Percentiles rank a stretch among this genome's conserved stretches.
Evolutionary conservation across 30 jellyfish, hydroid and myxozoan species (phyloP).

Genomic region (Hydractinia symbiolongicarpus): DNA sequence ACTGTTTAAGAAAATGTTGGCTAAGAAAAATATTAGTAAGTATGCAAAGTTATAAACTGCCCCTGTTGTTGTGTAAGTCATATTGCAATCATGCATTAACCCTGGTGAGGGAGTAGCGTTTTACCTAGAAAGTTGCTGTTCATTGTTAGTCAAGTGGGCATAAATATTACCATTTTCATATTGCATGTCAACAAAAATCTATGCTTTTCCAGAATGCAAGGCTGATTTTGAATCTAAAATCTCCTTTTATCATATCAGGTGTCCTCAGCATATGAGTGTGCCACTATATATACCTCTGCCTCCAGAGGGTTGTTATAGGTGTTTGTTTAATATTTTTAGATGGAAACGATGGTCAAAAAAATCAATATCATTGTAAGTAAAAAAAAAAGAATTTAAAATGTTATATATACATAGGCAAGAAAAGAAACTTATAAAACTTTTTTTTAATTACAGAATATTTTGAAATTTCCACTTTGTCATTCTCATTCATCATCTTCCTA

Average conservation of each 20-base stretch:
- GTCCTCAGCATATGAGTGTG: no score
- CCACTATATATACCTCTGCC: no score
- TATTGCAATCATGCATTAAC: not conserved
- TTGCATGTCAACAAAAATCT: not conserved
- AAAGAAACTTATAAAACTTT: not conserved
- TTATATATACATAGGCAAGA: not conserved
- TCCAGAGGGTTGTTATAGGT: no score
- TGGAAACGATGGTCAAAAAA: no score
- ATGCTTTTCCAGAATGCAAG: not conserved
- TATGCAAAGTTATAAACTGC: not conserved
- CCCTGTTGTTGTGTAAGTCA: not conserved
- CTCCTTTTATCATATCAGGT: no score
- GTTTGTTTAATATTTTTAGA: no score
- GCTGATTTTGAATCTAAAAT: not conserved
- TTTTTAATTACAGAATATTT: not conserved
- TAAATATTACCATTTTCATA: not conserved
- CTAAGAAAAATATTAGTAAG: constrained; percentile 8
- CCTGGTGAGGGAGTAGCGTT: no score
- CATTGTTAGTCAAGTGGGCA: no score
- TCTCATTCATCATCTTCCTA: not conserved
- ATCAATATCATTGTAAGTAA: not conserved
- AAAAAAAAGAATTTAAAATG: not conserved
- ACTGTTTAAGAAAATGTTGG: constrained; percentile 68
- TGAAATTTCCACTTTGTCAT: not conserved
- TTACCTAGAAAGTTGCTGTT: no score